These are phyloP conservation scores for Clarias laeviceps DNA, from an alignment of 2,797 vertebrate genomes.

Conservation along the genomic window DNA sequence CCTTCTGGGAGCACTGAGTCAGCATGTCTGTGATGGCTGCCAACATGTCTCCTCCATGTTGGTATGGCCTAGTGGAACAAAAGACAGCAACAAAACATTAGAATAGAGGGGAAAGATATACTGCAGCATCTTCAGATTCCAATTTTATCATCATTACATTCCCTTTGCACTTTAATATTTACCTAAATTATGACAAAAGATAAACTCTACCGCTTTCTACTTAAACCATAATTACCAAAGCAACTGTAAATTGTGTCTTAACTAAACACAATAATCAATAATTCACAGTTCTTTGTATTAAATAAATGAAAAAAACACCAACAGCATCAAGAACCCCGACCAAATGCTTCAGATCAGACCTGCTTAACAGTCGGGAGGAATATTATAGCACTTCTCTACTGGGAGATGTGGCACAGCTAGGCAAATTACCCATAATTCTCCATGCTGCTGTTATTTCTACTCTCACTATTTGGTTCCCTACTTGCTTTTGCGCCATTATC, in stretches of 20 bases:
- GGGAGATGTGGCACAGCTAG: not conserved
- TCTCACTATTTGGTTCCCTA: not conserved
- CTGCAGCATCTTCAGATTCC: not conserved
- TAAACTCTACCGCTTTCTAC: not conserved
- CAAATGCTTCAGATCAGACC: not conserved
- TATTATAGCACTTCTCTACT: not conserved
- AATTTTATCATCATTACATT: not conserved
- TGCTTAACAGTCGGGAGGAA: not conserved
- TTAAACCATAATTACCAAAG: not conserved
- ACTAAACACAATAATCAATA: not conserved
- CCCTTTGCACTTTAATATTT: not conserved
- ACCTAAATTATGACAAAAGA: not conserved
- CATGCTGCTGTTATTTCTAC: not conserved
- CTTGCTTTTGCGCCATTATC: not conserved
- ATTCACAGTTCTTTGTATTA: not conserved
- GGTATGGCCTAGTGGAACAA: conserved; percentile 82
- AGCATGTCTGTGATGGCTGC: conserved; percentile 85
- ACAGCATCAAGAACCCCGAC: not conserved
- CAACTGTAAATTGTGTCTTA: not conserved
- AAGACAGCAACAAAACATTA: not conserved
- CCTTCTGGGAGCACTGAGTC: conserved; percentile 81
- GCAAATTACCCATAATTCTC: not conserved
- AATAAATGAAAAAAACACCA: not conserved
- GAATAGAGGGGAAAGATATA: not conserved
- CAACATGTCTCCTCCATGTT: conserved; percentile 95